Evolutionary conservation across 2,888 invertebrate genomes (phyloP), one percentile per base, ranked within the genome.

Genomic region (Drosophila nigricruria): DNA sequence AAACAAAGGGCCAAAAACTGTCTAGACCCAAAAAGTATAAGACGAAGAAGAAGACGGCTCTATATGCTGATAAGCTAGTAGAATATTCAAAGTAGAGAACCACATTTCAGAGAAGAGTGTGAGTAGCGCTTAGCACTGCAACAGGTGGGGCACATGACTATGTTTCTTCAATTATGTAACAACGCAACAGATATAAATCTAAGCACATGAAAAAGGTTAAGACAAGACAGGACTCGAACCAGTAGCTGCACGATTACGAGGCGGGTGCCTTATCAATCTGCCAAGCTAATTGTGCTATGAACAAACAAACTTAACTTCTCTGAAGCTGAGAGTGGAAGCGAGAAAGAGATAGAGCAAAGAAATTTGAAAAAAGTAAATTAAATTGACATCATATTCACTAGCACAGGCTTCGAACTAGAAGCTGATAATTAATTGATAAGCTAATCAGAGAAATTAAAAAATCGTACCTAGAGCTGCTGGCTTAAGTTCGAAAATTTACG

Each of bases 1-100:
- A 16, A 56, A 47, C 57, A 49, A 59, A 59, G 43, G 53, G n/a
- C 42, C 34, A 16, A 34, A 25, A 34, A 20, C 9, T 8, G 16
- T n/a, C 10, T 20, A 12, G 36, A 18, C 38, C 30, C 47, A 18
- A 47, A 32, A 40, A 18, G 14, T 3, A n/a, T 25, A 36, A 36
- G 12, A 25, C 5, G 10, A 30, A 14, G 14, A 0, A 30, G 30
- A 12, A 14, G 14, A n/a, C 16, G 18, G 18, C 18, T 49, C 18
- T n/a, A 12, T 30, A 30, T 30, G 47, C 47, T 49, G 47, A 47
- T 47, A 27, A 49, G 14, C 18, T 6, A 18, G 30, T 14, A 14
- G 49, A 20, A 49, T 20, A 20, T 3, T 3, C 18, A 1, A 3
- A 27, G 5, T 9, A 1, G 8, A 25, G 9, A n/a, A 27, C n/a